A percentile compares a stretch with the other conserved stretches of the same genome.
phyloP scores from a whole-genome alignment of 2,888 invertebrate species.

The Chirona hameri region DNA sequence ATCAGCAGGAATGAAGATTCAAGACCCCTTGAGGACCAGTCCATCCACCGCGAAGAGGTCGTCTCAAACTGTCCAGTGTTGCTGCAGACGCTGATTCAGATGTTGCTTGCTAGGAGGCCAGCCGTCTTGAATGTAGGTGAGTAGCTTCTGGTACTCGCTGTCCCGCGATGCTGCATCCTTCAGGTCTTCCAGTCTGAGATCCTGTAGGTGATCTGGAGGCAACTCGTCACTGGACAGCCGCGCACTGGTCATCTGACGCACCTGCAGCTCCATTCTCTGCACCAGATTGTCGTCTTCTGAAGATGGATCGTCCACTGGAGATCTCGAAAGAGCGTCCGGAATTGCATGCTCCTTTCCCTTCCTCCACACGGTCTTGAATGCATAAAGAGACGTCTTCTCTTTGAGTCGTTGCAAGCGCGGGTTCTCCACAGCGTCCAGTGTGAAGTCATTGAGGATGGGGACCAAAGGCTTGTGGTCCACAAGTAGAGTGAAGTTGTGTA shows the following conservation, averaged over 20 bases:
- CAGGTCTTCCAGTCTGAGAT: neutral
- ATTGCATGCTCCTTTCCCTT: conserved; percentile 24
- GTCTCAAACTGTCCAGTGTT: neutral
- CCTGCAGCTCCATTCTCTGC: neutral
- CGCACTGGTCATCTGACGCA: neutral
- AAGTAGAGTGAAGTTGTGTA: conserved; percentile 25
- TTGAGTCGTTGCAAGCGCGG: conserved; percentile 31
- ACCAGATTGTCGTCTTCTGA: neutral
- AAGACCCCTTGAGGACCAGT: neutral
- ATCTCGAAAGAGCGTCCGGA: conserved; percentile 30
- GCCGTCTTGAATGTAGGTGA: neutral
- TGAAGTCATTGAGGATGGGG: conserved; percentile 31
- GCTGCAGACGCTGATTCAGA: neutral
- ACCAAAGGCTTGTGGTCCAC: conserved; percentile 33
- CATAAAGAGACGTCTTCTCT: conserved; percentile 1
- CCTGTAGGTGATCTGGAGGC: neutral
- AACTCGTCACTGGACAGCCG: neutral
- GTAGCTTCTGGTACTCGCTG: neutral
- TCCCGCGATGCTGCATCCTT: neutral
- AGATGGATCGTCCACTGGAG: conserved; percentile 9
- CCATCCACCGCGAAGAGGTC: neutral
- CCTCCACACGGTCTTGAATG: conserved; percentile 23
- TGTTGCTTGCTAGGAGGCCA: neutral
- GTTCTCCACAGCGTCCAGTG: conserved; percentile 33
- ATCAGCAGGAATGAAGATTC: neutral